Base-by-base conservation (phyloP, 2,888 invertebrate species). In the Euphydryas editha region DNA sequence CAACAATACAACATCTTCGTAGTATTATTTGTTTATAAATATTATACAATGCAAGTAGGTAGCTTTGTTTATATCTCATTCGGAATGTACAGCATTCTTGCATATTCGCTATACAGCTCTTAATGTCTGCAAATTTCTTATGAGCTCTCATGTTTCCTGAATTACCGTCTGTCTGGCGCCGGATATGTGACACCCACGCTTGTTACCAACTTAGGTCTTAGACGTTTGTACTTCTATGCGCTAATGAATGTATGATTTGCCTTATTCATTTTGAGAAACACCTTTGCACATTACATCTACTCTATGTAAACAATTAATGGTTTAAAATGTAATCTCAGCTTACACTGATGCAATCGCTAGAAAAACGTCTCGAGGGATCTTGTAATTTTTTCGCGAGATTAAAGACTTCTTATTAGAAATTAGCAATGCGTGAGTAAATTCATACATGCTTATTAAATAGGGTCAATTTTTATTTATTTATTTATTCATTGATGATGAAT, bases 141-240 rank as follows among this genome's bases (percentile, higher is more conserved):
- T 24, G 15, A 69, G 80, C 56, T 81, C 76, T 86, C 85, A 79
- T 71, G 81, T 88, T 86, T 81, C 81, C 80, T 83, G 82, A 83
- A 82, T 76, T 62, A 78, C 81, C 83, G 88, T 72, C 86, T 69
- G 75, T 72, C 77, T 81, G 90, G 90, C 90, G 90, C 88, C 90
- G 79, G 86, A 78, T 77, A 86, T 78, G 74, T 81, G 87, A 88
- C 87, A 87, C 87, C 61, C 59, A 24, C 62, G 60, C 54, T 65
- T 59, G 65, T 68, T 65, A 65, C 68, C 55, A 59, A 65, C 68
- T 62, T 58, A 58, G 61, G 37, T 37, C 8, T 47, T 42, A 59
- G 42, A 24, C 24, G 24, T 62, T 2, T 13, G 1, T 51, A 51
- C 21, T 30, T 30, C 30, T 24, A n/a, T 54, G 47, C 46, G 20